Percentiles rank a stretch among this genome's conserved stretches.
phyloP scores from a whole-genome alignment of 2,888 invertebrate genomes.

The Scaptodrosophila latifasciaeformis region DNA sequence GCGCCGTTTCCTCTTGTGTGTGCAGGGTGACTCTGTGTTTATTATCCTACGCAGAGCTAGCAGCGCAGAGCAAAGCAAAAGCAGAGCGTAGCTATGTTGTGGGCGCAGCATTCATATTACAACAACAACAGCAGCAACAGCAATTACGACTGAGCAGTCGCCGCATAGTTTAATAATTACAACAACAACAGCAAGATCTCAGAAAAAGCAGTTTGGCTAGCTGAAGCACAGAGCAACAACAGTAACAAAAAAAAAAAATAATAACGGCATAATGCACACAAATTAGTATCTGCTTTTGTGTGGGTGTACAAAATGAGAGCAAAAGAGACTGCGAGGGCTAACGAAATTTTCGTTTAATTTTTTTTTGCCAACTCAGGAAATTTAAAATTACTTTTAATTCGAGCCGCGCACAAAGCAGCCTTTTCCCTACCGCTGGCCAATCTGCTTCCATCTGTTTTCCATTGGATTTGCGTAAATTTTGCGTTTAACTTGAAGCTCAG shows the following conservation, averaged over 20 bases:
- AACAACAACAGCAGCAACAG: slow-evolving; percentile 9
- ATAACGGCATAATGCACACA: slow-evolving; percentile 40
- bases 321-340: slow-evolving; percentile 15
- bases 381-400: slow-evolving; percentile 64
- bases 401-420: slow-evolving; percentile 40
- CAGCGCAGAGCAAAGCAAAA: too few species aligned
- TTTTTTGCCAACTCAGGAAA: slow-evolving; percentile 64
- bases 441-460: slow-evolving; percentile 24
- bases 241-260: too few species aligned
- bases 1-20: slow-evolving; percentile 49
- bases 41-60: slow-evolving; percentile 56
- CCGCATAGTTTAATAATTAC: slow-evolving; percentile 24
- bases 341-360: slow-evolving; percentile 37
- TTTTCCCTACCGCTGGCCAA: slow-evolving; percentile 8
- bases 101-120: slow-evolving; percentile 17
- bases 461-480: slow-evolving; percentile 38
- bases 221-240: slow-evolving; percentile 22
- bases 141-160: not conserved
- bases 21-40: slow-evolving; percentile 30
- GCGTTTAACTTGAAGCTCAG: not conserved
- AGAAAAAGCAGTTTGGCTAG: slow-evolving; percentile 37
- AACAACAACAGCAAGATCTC: slow-evolving; percentile 18
- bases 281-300: slow-evolving; percentile 8
- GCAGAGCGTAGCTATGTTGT: slow-evolving; percentile 21
- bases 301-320: slow-evolving; percentile 27